These are phyloP conservation scores for Sternotherus odoratus DNA, from an alignment of 2,797 vertebrate species.

Conservation along the genomic window DNA sequence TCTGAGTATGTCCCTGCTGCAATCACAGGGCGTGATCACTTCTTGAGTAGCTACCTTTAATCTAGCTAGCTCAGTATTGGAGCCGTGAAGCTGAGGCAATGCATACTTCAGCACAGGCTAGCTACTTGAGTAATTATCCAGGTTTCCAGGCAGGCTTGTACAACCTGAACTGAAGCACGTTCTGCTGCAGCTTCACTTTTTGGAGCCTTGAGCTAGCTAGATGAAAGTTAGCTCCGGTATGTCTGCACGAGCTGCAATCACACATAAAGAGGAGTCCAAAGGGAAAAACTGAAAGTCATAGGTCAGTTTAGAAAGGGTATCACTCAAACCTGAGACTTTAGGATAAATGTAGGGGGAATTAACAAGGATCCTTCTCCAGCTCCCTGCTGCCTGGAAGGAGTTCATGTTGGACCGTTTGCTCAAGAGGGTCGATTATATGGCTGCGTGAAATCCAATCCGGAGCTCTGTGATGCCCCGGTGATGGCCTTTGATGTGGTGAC, in stretches of 20 bases:
- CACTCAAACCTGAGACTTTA: neutral
- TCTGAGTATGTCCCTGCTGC: neutral
- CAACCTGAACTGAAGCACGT: neutral
- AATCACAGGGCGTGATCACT: neutral
- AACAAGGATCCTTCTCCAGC: neutral
- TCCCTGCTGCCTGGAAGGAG: neutral
- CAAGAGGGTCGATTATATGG: neutral
- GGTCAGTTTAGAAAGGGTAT: neutral
- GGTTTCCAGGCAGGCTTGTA: neutral
- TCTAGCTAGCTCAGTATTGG: neutral
- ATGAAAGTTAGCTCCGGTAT: neutral
- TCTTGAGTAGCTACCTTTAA: neutral
- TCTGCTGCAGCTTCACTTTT: neutral
- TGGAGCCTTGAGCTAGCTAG: neutral
- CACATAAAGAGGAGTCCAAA: neutral
- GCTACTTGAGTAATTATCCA: neutral
- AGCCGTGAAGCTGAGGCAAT: neutral
- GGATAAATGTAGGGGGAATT: neutral
- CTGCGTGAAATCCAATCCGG: neutral
- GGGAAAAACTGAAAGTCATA: neutral
- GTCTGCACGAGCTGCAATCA: neutral
- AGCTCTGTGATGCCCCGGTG: accelerated
- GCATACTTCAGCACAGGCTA: neutral
- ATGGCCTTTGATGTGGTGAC: accelerated
- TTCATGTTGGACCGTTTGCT: neutral